A percentile compares a stretch with the other conserved stretches of the same genome.
Evolutionary conservation across 2,888 invertebrate genomes (phyloP).

Genomic region (Caenorhabditis sp.): DNA sequence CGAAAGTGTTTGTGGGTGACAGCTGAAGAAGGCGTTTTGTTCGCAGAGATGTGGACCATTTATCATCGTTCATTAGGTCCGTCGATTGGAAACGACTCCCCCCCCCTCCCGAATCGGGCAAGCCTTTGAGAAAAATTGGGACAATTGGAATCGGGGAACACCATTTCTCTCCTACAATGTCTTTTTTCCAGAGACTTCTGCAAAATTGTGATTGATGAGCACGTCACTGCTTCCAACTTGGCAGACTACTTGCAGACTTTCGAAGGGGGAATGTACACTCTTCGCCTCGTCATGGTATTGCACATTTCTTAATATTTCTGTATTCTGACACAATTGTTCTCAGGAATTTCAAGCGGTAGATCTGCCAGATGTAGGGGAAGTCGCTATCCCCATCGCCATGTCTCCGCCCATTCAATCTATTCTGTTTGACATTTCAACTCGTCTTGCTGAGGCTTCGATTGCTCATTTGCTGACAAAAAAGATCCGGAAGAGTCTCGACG

Average conservation of each 20-base stretch:
- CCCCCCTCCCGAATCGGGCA: neutral
- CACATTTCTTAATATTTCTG: too few relatives aligned
- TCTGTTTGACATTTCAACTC: slow-evolving; percentile 52
- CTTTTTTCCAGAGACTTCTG: slow-evolving; percentile 55
- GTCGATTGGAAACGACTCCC: too few relatives aligned
- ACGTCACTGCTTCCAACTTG: slow-evolving; percentile 40
- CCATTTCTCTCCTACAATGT: too few relatives aligned
- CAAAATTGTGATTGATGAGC: slow-evolving; percentile 33
- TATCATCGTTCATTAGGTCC: slow-evolving; percentile 5
- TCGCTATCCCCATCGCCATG: slow-evolving; percentile 61
- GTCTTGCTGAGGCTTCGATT: slow-evolving; percentile 60
- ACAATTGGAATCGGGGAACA: neutral
- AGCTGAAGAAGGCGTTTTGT: neutral
- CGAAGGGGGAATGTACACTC: slow-evolving; percentile 60
- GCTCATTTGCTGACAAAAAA: slow-evolving; percentile 66
- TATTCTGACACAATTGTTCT: too few relatives aligned
- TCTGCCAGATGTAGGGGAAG: slow-evolving; percentile 66
- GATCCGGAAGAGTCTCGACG: slow-evolving; percentile 46
- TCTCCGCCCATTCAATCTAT: slow-evolving; percentile 60
- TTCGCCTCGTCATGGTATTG: slow-evolving; percentile 52
- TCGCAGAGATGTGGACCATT: neutral
- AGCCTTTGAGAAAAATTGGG: neutral
- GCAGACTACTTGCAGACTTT: slow-evolving; percentile 52
- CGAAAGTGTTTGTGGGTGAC: neutral
- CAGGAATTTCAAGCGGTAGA: slow-evolving; percentile 69